Evolutionary conservation across 2,113 vertebrate species (phyloP), one percentile per base, ranked within the genome.

Genomic region (Hyaena hyaena): DNA sequence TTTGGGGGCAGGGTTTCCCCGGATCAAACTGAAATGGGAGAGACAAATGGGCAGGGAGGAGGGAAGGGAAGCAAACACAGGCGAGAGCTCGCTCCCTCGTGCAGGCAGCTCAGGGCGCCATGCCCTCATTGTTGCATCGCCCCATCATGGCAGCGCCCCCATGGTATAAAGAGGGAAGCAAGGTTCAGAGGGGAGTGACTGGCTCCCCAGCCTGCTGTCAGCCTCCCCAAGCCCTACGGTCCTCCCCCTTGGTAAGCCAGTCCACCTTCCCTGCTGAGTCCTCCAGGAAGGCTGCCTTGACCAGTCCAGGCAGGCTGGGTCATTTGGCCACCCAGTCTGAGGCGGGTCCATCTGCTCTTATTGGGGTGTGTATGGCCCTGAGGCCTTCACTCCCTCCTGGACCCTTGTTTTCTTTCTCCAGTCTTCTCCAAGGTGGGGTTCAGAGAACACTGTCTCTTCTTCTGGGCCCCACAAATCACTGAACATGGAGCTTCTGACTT

Each of bases 11-110:
- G 19, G 10, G 43, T 90, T 68, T 53, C 15, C 45, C 35, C 45
- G 68, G 81, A 39, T 16, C 31, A 74, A 8, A 5, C 17, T 76
- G 33, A 58, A 63, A 58, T 61, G 45, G n/a, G 53, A 35, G 68
- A 85, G 74, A 93, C 28, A n/a, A 50, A 58, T 2, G 31, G 48
- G n/a, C 35, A 14, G 15, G 55, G 24, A 71, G n/a, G 65, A 58
- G 24, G n/a, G 61, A 55, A 45, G 21, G n/a, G 68, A 85, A 74
- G 28, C 9, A n/a, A 39, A 95, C 8, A 4, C 10, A 50, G 58
- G 11, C 1, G 4, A 21, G 58, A 5, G 15, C 68, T 23, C 16
- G 15, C 68, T 17, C 24, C 33, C 12, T n/a, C 50, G 26, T 0
- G 0, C 65, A 23, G 35, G 68, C 11, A 2, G 26, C 31, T 5